Percentiles rank a stretch among this genome's conserved stretches.
phyloP scores from a whole-genome alignment of 2,113 vertebrate species.

The Archilochus colubris region DNA sequence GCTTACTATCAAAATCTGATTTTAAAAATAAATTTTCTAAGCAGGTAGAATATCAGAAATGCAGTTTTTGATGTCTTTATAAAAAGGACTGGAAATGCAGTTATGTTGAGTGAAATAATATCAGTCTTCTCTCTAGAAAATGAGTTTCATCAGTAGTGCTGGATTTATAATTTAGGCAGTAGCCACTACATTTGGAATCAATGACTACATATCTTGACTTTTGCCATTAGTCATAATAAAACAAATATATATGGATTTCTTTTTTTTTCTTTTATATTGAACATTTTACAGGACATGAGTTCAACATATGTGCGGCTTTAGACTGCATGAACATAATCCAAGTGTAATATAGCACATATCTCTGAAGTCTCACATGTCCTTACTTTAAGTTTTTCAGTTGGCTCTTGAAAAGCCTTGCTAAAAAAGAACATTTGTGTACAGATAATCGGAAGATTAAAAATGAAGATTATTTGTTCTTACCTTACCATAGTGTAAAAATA shows the following conservation, averaged over 20 bases:
- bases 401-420: background rate
- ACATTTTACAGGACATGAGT: slow-evolving; percentile 43
- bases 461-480: background rate
- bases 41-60: background rate
- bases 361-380: background rate
- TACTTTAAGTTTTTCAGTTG: slow-evolving; percentile 17
- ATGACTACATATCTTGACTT: slow-evolving; percentile 48
- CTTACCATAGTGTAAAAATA: background rate
- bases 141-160: background rate
- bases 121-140: background rate
- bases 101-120: background rate
- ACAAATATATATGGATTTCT: slow-evolving; percentile 28
- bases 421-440: background rate
- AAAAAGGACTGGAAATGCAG: background rate
- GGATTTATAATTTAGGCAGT: slow-evolving; percentile 10
- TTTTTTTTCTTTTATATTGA: background rate
- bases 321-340: background rate
- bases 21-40: background rate
- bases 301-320: slow-evolving; percentile 33
- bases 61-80: background rate
- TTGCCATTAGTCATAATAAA: slow-evolving; percentile 56
- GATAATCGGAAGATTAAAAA: background rate
- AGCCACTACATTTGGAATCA: slow-evolving; percentile 57
- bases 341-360: slow-evolving; percentile 15
- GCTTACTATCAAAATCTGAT: background rate